Evolutionary conservation across 2,888 invertebrate species (phyloP), one percentile per base, ranked within the genome.

Genomic region (Luperina testacea): DNA sequence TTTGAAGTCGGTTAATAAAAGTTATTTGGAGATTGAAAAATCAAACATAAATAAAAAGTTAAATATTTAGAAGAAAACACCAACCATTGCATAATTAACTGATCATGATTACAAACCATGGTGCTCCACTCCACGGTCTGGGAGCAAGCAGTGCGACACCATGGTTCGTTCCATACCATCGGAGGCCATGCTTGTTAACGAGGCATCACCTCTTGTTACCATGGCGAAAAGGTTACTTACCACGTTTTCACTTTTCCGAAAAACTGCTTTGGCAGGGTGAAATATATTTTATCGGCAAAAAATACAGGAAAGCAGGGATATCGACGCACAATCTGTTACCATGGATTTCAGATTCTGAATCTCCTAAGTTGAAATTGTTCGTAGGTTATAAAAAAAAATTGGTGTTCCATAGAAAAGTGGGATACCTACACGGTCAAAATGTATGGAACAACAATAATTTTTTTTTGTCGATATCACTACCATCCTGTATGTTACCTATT

Each of bases 171-270:
- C 77, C 83, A 65, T 67, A 7, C 65, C 85, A 73, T 24, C 61
- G 85, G 65, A 38, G 67, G 61, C 32, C 27, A 61, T 78, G 71
- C 20, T 83, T 51, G 83, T 57, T 42, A 70, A n/a, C 68, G 15
- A 63, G 51, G 48, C 45, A 84, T 74, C 61, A 68, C 32, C 32
- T 72, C 61, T 51, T 70, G 20, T 42, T 24, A 59, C 42, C 17
- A 32, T 42, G 61, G 15, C 15, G 4, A 32, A n/a, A 59, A 42
- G n/a, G 45, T 70, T 84, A 80, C 38, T 70, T 84, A 80, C 38
- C 70, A 76, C 85, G 77, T 83, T 83, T 85, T 83, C 85, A 81
- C 77, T 85, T 77, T 85, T 68, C 68, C 53, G 38, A 68, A 51
- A 71, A 7, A 53, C 32, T 53, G 13, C 3, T 72, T 78, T 6